Evolutionary conservation across 2,113 vertebrate species (phyloP), one percentile per base, ranked within the genome.

Genomic region (Holacanthus passer): DNA sequence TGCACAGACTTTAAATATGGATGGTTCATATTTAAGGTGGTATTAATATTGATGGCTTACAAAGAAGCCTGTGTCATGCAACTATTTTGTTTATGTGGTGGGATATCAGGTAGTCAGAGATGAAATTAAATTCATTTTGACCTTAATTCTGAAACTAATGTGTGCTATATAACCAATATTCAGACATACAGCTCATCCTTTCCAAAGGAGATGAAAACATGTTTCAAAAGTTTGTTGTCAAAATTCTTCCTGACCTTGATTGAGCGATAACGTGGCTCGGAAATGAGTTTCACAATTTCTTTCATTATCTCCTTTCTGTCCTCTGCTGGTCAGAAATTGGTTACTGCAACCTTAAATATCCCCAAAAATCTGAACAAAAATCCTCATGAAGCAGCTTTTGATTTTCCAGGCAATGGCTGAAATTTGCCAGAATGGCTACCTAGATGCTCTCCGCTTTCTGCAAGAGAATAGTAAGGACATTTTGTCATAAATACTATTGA

Each of bases 371-470:
- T n/a, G n/a, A n/a, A 41, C 27, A n/a, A 20, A 66, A 32, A 32
- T 70, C 24, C 35, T 80, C 32, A 76, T 12, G 3, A 29, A 24
- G 6, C 12, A 22, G 0, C 4, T 47, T 65, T 74, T 5, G 63
- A 47, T 50, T 84, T 91, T 83, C 14, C 93, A 98, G 97, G 93
- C 89, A 20, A 90, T 96, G 19, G 94, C 90, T 83, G 95, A 97
- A 77, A 90, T 97, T 63, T 97, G 96, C 89, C 89, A 96, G n/a
- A 95, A 87, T 31, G 97, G 97, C 71, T 98, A 97, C 81, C 83
- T 88, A 27, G 97, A 97, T 3, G 90, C 97, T 3, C 88, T 95
- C 39, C 90, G 93, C 45, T 98, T 96, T 93, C 88, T 98, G 84
- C 94, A 92, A 76, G 90, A 96, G 65, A 96, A 95, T 3, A 94